Evolutionary conservation across 2,797 vertebrate genomes (phyloP), one percentile per base, ranked within the genome.

Genomic region (Sciurus carolinensis): DNA sequence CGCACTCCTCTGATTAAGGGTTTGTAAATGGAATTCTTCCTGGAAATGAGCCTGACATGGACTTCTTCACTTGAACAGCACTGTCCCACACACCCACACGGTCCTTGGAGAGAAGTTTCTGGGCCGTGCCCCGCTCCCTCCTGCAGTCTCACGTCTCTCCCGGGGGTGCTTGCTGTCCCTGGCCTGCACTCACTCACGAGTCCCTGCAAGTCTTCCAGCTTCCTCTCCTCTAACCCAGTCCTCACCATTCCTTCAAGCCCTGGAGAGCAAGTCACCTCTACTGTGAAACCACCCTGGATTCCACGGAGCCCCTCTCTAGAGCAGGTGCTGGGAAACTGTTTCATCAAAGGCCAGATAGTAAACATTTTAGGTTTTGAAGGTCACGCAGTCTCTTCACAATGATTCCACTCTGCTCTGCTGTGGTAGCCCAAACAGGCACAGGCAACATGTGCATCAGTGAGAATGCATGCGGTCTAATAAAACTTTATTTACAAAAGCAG

Each of bases 1-100:
- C 15, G 44, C 3, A 12, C 50, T 94, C 9, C 22, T 39, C 92
- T 95, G 92, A 96, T 97, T 85, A 95, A 95, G 18, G 39, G 42
- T 77, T 96, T 95, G 67, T 87, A 96, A 98, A 94, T 90, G 80
- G 85, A 95, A 85, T 93, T 62, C 69, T 90, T 84, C 90, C 66
- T 83, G 87, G 50, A 97, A 95, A 95, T 85, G 93, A 92, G 90
- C 26, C 79, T 76, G 85, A 84, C 77, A 92, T 89, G 73, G 4
- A 75, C 89, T 83, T 57, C 75, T 97, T 93, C 90, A 50, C 44
- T 72, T 67, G 69, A 62, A 71, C 75, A 91, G n/a, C 71, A n/a
- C 64, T 87, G 95, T 69, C 33, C 91, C 69, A 94, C 59, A 95
- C 87, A 96, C 0, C 4, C 88, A 67, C 0, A 0, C 4, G 69